These are phyloP conservation scores for Quiscalus mexicanus DNA, from an alignment of 2,113 vertebrate species.

Conservation along the genomic window DNA sequence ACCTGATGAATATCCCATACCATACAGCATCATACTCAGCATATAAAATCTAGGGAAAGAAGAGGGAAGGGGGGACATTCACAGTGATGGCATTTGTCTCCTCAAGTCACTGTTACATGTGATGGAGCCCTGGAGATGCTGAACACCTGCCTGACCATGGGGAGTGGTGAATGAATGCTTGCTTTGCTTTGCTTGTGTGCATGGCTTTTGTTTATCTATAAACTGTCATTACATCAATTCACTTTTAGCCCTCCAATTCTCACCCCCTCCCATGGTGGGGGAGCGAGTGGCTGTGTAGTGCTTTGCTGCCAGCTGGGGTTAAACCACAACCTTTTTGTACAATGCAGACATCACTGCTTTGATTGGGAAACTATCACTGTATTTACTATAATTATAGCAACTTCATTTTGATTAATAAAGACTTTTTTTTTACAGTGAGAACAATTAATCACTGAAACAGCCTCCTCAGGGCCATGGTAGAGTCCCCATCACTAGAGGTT, in stretches of 20 bases:
- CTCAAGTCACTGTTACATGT: accelerated
- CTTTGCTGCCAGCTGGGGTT: neutral
- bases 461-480: neutral
- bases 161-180: neutral
- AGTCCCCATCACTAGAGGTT: neutral
- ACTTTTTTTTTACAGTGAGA: neutral
- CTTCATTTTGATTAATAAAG: neutral
- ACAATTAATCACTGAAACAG: neutral
- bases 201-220: neutral
- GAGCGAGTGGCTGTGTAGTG: neutral
- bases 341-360: neutral
- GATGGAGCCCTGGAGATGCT: neutral
- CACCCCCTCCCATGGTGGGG: neutral
- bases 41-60: neutral
- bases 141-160: neutral
- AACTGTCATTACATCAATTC: neutral
- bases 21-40: neutral
- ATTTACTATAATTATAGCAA: neutral
- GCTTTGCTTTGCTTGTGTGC: neutral
- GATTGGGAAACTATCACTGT: neutral
- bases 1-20: neutral
- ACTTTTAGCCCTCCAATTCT: neutral
- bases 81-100: neutral
- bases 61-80: no score
- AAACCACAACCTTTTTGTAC: neutral